Evolutionary conservation across 1,140 invertebrate genomes (phyloP), one percentile per base, ranked within the genome.

Genomic region (Agrypnia vestita): DNA sequence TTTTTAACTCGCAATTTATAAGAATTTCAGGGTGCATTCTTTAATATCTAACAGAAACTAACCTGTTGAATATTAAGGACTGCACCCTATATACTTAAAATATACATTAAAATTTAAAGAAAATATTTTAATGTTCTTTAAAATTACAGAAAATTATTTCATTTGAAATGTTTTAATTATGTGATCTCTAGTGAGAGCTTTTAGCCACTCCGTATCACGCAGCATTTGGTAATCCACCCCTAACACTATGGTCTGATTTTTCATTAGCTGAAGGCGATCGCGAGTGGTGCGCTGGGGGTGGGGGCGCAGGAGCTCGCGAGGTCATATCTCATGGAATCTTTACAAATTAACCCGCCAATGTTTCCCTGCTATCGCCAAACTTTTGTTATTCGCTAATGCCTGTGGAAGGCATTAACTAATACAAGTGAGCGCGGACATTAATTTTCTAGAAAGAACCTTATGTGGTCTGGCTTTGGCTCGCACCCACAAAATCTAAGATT

Each of bases 341-440:
- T 49, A 80, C 74, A 74, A 77, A 80, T 82, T 80, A 82, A 74
- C 80, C 53, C 13, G 49, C 59, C 79, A 43, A 55, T 44, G 46
- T 19, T 51, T 74, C 51, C 49, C 46, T 21, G n/a, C 61, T 64
- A 64, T 64, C 61, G 61, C 61, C 35, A 64, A 83, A 83, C 74
- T 83, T 83, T 80, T 75, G 72, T 80, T 77, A 83, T 83, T 61
- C 69, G 76, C 76, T 83, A 83, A 83, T 83, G 79, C 78, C 64
- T 25, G 67, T 73, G 71, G 75, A 79, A 80, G 59, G 76, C 81
- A 80, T 82, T 82, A 82, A 82, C 81, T 75, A 77, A 82, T 74
- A 78, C 81, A 72, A 49, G 11, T 19, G 75, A 62, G n/a, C 62
- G 77, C 19, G 67, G 73, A 77, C 81, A 82, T 82, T 82, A 76